Base-by-base conservation (phyloP, 1,140 invertebrate genomes). In the Tyrophagus putrescentiae region DNA sequence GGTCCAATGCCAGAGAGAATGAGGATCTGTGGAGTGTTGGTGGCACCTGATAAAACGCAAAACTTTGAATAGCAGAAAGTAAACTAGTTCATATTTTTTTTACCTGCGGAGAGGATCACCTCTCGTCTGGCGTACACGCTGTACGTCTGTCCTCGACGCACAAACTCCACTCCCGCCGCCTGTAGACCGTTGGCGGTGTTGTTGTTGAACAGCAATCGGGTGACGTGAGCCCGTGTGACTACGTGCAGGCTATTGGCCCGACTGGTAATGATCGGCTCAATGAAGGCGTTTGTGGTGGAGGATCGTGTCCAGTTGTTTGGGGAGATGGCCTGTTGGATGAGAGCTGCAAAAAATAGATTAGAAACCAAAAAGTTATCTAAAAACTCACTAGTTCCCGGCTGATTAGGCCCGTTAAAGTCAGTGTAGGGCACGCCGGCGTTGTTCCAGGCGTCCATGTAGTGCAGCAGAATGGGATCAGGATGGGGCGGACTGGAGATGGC, bases 11-110 rank as follows among this genome's bases (percentile, higher is more conserved):
- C 92, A 3, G 87, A 91, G 0, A 94, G 71, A 85, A 94, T 90
- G 6, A 96, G 70, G 0, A 96, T 66, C 66, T 95, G 90, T 0
- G 91, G 85, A 0, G 88, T 87, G 68, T 91, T 90, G 0, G 95
- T 78, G 0, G 87, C 77, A 1, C 92, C 91, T 54, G 36, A 21
- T 11, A 11, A 11, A 11, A 9, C 18, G 9, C 9, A 21, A 11
- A 11, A 11, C 9, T 50, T 9, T 21, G 9, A 54, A 54, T 21
- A 21, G 6, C 7, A 7, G 28, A 31, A 7, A 48, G 25, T 6
- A 48, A 48, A 48, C 5, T 27, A 48, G 7, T 48, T 48, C 31
- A 13, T 21, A n/a, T 48, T 48, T 48, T 7, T 27, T 27, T 27
- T 48, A 54, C 88, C 88, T 0, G 85, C 83, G 1, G 84, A 86